A percentile compares a stretch with the other conserved stretches of the same genome.
Conservation (phyloP, 2,888 invertebrate genomes). For the Tetheella fluctuosa region DNA sequence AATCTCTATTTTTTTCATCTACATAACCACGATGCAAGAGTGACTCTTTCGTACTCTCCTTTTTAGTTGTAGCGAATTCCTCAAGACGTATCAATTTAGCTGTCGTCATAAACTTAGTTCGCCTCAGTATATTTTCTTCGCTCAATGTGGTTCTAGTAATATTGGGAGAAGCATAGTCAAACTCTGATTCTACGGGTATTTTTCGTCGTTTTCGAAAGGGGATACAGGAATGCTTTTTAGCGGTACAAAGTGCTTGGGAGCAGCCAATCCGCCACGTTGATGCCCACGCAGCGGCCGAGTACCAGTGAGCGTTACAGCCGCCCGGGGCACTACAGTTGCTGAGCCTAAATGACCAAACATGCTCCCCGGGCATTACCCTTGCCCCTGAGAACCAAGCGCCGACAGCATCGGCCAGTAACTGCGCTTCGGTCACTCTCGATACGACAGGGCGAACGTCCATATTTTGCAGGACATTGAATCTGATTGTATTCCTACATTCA, state of each 20-base stretch:
- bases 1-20: slow-evolving; percentile 26
- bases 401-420: slow-evolving; percentile 72
- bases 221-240: slow-evolving; percentile 62
- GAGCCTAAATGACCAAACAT: slow-evolving; percentile 68
- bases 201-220: slow-evolving; percentile 58
- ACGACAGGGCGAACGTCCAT: slow-evolving; percentile 75
- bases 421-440: slow-evolving; percentile 70
- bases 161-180: slow-evolving; percentile 18
- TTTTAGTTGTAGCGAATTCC: slow-evolving; percentile 48
- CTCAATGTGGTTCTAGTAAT: slow-evolving; percentile 32
- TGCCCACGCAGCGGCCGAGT: slow-evolving; percentile 74
- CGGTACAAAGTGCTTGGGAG: slow-evolving; percentile 73
- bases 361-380: slow-evolving; percentile 62
- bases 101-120: slow-evolving; percentile 62
- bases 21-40: slow-evolving; percentile 63
- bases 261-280: slow-evolving; percentile 78
- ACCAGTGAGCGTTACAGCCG: slow-evolving; percentile 77
- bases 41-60: slow-evolving; percentile 45
- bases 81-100: slow-evolving; percentile 44
- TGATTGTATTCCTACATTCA: slow-evolving; percentile 73
- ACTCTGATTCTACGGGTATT: slow-evolving; percentile 20
- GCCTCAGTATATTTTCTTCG: slow-evolving; percentile 57
- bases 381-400: slow-evolving; percentile 78
- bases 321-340: slow-evolving; percentile 72
- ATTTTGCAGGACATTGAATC: slow-evolving; percentile 75